These are phyloP conservation scores for Drosophila vallismaia DNA, from an alignment of 2,888 invertebrate species.

Conservation along the genomic window DNA sequence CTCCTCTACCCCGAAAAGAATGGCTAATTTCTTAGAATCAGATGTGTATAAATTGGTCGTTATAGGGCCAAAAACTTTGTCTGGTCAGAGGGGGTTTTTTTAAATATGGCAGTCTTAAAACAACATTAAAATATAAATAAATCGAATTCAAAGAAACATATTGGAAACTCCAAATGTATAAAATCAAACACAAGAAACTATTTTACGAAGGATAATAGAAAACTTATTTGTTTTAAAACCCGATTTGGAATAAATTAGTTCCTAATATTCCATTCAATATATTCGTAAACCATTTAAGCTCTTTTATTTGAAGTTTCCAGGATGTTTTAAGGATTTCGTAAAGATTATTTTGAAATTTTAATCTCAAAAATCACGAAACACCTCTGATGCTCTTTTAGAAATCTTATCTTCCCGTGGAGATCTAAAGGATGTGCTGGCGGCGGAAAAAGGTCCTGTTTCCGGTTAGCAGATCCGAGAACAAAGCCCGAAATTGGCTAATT, in stretches of 20 bases:
- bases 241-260: too few species aligned
- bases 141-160: not conserved
- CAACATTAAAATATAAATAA: not conserved
- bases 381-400: not conserved
- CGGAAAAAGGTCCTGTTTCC: not conserved
- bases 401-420: not conserved
- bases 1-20: not conserved
- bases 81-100: not conserved
- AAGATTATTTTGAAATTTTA: too few species aligned
- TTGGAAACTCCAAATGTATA: too few species aligned
- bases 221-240: too few species aligned
- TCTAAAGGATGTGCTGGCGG: not conserved
- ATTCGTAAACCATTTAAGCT: too few species aligned
- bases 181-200: too few species aligned
- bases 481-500: constrained; percentile 58
- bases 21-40: constrained; percentile 5
- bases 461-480: constrained; percentile 16
- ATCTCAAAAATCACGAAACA: not conserved
- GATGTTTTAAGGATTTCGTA: too few species aligned
- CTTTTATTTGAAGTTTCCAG: too few species aligned
- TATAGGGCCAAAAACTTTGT: constrained; percentile 1
- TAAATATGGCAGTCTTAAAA: not conserved
- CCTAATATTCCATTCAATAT: too few species aligned
- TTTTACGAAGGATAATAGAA: too few species aligned
- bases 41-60: constrained; percentile 15